Evolutionary conservation across 2,888 invertebrate genomes (phyloP), one percentile per base, ranked within the genome.

Genomic region (Leptura quadrifasciata): DNA sequence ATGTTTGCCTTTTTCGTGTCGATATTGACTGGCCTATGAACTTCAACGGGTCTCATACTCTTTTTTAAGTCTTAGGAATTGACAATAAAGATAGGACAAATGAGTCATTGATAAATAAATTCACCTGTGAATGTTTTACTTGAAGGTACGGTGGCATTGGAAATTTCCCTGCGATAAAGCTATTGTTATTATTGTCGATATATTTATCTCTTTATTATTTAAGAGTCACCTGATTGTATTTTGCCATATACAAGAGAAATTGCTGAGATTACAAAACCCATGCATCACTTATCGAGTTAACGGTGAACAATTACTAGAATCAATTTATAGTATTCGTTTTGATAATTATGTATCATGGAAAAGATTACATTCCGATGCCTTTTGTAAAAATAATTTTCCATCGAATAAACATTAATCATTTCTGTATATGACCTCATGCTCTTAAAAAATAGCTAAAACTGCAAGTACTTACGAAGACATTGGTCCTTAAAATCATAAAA

Each of bases 161-260:
- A 39, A 15, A 6, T 39, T 15, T 39, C 8, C 12, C 15, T 15
- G 39, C 4, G 39, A 39, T 39, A 39, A 39, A 39, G 39, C 15
- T 39, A 12, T 39, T 39, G 39, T 39, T 39, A 12, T 31, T 9
- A 39, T 0, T 12, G 12, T 39, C 39, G 8, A 39, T 39, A 15
- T 6, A 20, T 60, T 60, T 60, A 24, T 60, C 21, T 60, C 24
- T 2, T 60, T 60, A 60, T 60, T 21, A 15, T 60, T 60, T 60
- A 24, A 20, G 21, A 8, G 21, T 24, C 58, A 60, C 24, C 21
- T 24, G 24, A 60, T 24, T 60, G 58, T 24, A 60, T 21, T 24
- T 15, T 24, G 15, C 24, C 12, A 18, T 8, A 15, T 60, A 24
- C 58, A 20, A 58, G 58, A 60, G 15, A 21, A 60, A 6, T 21